Percentiles rank a stretch among this genome's conserved stretches.
Conservation (phyloP, 2,888 invertebrate genomes). For the Nomada fucata region DNA sequence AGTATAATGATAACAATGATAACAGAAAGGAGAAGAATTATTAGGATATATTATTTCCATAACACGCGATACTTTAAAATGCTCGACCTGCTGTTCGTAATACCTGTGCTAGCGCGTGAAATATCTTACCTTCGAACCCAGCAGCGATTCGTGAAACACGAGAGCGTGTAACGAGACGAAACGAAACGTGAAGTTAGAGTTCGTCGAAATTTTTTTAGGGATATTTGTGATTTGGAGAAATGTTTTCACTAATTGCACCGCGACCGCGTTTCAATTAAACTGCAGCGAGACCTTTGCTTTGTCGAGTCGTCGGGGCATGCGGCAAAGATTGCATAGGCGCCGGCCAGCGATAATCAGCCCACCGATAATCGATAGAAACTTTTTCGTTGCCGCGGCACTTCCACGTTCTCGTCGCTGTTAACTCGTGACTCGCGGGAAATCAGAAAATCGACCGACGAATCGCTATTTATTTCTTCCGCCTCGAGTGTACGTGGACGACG, state of each 20-base stretch:
- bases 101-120: no score
- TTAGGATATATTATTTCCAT: no score
- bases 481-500: not conserved
- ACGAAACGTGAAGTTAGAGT: slow-evolving; percentile 30
- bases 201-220: slow-evolving; percentile 49
- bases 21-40: no score
- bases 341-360: slow-evolving; percentile 69
- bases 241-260: slow-evolving; percentile 50
- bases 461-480: not conserved
- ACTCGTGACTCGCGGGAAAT: slow-evolving; percentile 5
- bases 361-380: slow-evolving; percentile 66
- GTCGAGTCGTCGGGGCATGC: slow-evolving; percentile 69
- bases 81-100: no score
- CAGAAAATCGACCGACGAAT: not conserved
- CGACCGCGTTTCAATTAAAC: slow-evolving; percentile 75
- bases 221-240: slow-evolving; percentile 68
- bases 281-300: slow-evolving; percentile 71
- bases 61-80: no score
- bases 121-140: no score
- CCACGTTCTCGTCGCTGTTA: not conserved
- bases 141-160: no score
- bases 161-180: slow-evolving; percentile 17
- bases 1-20: no score
- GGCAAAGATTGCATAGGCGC: slow-evolving; percentile 76
- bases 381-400: slow-evolving; percentile 4